Base-by-base conservation (phyloP, 2,797 vertebrate species). In the Morelia viridis region DNA sequence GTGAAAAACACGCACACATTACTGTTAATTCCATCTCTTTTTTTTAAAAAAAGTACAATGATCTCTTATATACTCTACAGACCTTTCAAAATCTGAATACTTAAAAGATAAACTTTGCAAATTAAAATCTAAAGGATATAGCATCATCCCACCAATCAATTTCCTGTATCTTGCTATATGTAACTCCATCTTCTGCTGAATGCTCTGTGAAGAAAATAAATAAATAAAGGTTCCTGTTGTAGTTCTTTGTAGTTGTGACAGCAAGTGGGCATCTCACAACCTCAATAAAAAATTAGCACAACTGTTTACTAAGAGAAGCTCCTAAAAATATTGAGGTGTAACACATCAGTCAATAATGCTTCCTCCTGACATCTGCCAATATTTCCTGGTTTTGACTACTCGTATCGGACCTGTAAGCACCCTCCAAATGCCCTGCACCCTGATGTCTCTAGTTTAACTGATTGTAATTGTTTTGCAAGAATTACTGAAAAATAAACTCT, bases 291-390 rank as follows among this genome's bases (percentile, higher is more conserved):
- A 28, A 24, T 80, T 41, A 90, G 22, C 62, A 9, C 15, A 80
- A 83, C 2, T 62, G 86, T 88, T 88, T 0, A 56, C 13, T 61
- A 35, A 50, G 68, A 56, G 50, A 60, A 62, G 65, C 24, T n/a
- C 28, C 64, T 62, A 53, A 62, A 84, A 90, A 87, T 50, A 88
- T 84, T 53, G 62, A 71, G 87, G 85, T 31, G 56, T 15, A 90
- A 64, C n/a, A 1, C 1, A 17, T 31, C 2, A 5, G 46, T 26
- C 1, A 57, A 22, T 17, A 89, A 91, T 11, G 15, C 24, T 91
- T 92, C 58, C 89, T 86, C 28, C 22, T 50, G 1, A 3, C 0
- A 0, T 64, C 71, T 88, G 68, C 86, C 68, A 83, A 83, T 26
- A 24, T 64, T 88, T 83, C 26, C n/a, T 88, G 86, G 41, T 46